These are phyloP conservation scores for Beris morrisii DNA, from an alignment of 2,888 invertebrate species.

Conservation along the genomic window DNA sequence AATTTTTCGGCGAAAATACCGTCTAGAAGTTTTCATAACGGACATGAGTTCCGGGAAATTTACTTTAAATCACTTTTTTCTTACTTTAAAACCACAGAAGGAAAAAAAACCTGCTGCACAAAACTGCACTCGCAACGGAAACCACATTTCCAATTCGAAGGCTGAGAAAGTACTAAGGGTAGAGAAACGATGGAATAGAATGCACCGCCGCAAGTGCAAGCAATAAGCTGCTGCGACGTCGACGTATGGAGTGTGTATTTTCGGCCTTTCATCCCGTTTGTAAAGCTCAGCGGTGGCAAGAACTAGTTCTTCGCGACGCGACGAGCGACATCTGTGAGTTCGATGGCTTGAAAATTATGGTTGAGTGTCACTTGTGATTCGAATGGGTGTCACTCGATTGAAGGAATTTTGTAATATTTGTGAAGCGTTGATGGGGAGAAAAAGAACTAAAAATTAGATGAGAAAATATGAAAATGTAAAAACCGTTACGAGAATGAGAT, in stretches of 20 bases:
- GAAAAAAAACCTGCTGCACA: constrained; percentile 21
- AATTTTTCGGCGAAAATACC: too few species aligned
- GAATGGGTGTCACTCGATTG: too few species aligned
- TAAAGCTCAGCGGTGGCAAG: background rate
- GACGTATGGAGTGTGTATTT: constrained; percentile 1
- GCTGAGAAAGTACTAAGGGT: constrained; percentile 32
- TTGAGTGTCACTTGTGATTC: too few species aligned
- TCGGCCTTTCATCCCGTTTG: background rate
- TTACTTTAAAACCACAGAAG: too few species aligned
- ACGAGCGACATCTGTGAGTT: constrained; percentile 2
- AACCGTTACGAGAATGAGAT: too few species aligned
- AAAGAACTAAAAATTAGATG: too few species aligned
- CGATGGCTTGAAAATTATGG: background rate
- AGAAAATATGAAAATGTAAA: too few species aligned
- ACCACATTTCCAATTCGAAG: constrained; percentile 28
- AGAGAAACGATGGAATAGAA: constrained; percentile 15
- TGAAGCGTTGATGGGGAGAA: too few species aligned
- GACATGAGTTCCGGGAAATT: too few species aligned
- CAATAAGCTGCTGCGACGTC: background rate
- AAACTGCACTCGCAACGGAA: constrained; percentile 26
- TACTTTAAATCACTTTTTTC: too few species aligned
- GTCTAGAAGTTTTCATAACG: too few species aligned
- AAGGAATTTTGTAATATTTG: too few species aligned
- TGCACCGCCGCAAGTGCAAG: constrained; percentile 14
- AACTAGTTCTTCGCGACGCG: background rate